Base-by-base conservation (phyloP, 2,888 invertebrate genomes). In the Diaphora mendica region DNA sequence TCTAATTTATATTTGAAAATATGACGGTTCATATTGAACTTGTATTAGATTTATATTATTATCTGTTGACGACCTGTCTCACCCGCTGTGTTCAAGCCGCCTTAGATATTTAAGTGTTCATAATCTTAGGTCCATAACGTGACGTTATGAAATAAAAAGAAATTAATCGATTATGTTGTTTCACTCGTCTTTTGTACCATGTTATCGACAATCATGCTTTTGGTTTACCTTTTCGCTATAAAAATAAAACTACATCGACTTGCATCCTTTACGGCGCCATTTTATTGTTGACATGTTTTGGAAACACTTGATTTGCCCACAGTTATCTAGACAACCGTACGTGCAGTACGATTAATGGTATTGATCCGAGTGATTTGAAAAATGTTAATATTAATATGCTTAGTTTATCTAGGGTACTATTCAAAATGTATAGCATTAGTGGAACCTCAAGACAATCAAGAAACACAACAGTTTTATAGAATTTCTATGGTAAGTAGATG, bases 401-500 rank as follows among this genome's bases (percentile, higher is more conserved):
- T 84, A 33, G 35, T 77, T 69, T 82, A 64, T 73, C 42, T 77
- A 48, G 70, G 77, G 72, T 73, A 55, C 68, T 77, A 73, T 55
- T 64, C 75, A 39, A 55, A 33, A 26, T 74, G 72, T 72, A 17
- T 44, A 23, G 35, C 67, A 20, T 73, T 70, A 62, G 70, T 75
- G 44, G 66, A 75, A 48, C 55, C 35, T 39, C 68, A 71, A 35
- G 82, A 73, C 17, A 66, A 76, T 30, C 66, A 76, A 62, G 81
- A 81, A 55, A 13, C 65, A 11, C 81, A 73, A 77, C 73, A 83
- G 64, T 84, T 76, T 76, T 91, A 90, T 79, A 90, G 88, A 79
- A 89, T 93, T 80, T 92, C 92, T 35, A 92, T 93, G 93, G 93
- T 93, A 81, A 91, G 92, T 64, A 64, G 17, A 30, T 55, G 15